Evolutionary conservation across 2,888 invertebrate species (phyloP), one percentile per base, ranked within the genome.

Genomic region (Rhingia rostrata): DNA sequence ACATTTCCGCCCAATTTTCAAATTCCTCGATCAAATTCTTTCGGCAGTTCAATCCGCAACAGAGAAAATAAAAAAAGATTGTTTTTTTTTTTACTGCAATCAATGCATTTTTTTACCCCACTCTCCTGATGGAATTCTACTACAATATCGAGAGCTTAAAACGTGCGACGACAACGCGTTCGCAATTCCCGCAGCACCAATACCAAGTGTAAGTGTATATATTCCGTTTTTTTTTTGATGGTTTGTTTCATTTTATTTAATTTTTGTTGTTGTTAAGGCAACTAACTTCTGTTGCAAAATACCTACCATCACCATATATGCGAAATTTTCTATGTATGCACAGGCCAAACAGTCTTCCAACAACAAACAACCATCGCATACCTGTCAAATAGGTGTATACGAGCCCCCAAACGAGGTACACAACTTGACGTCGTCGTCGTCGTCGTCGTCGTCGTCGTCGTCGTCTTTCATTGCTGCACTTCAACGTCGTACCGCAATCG

Each of bases 341-440:
- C 80, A 60, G 67, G 82, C 58, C 37, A 72, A 77, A 54, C 35
- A 69, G 66, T 60, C 22, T 41, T 58, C 56, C 51, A 61, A 74
- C 74, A 84, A 79, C 64, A 74, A 78, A 79, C 67, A 79, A 63
- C 61, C 67, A 83, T 43, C 47, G 74, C 84, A 84, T 84, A 74
- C 80, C 80, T 84, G 84, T 84, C 75, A 84, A 80, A 80, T 84
- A 80, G 80, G 75, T 80, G 80, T 84, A 80, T 84, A 84, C 84
- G 84, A 84, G 84, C 84, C 84, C 80, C 84, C 84, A 84, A 80
- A 82, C 82, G 70, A 78, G 82, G 82, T 82, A 78, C 53, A 77
- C 77, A 77, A 84, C 69, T 84, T 74, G 80, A 74, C 69, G 73
- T 74, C 69, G 84, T 69, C 61, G 56, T 82, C 78, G 73, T 64